Conservation (phyloP, 2,113 vertebrate species). For the Clarias magur region DNA sequence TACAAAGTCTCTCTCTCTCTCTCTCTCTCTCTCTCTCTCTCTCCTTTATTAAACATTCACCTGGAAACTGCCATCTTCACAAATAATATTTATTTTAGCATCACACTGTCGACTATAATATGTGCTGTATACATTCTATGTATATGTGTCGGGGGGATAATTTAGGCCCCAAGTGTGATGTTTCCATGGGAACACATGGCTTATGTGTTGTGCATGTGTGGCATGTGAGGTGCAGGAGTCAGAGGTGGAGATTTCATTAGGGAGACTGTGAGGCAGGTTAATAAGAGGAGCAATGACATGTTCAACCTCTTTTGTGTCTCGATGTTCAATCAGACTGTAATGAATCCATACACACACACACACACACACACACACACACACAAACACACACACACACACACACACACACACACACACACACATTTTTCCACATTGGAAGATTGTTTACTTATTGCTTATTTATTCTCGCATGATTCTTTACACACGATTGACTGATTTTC, state of each 20-base stretch:
- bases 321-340: not conserved
- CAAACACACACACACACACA: not conserved
- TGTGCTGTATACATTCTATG: too few relatives aligned
- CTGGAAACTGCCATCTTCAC: not conserved
- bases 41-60: too few relatives aligned
- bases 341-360: not conserved
- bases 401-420: not conserved
- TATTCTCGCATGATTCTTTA: not conserved
- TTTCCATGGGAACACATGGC: slow-evolving; percentile 14
- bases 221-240: slow-evolving; percentile 1
- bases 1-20: not conserved
- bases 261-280: slow-evolving; percentile 8
- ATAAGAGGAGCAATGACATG: slow-evolving; percentile 11
- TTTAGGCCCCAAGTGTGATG: not conserved
- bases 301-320: not conserved
- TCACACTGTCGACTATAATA: not conserved
- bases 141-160: too few relatives aligned
- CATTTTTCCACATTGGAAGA: too few relatives aligned
- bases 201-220: not conserved
- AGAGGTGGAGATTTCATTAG: slow-evolving; percentile 14
- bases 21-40: not conserved
- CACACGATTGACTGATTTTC: not conserved
- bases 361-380: not conserved
- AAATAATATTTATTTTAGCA: not conserved
- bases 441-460: too few relatives aligned